Base-by-base conservation (phyloP, 1,140 invertebrate species). In the Drosophila lini region DNA sequence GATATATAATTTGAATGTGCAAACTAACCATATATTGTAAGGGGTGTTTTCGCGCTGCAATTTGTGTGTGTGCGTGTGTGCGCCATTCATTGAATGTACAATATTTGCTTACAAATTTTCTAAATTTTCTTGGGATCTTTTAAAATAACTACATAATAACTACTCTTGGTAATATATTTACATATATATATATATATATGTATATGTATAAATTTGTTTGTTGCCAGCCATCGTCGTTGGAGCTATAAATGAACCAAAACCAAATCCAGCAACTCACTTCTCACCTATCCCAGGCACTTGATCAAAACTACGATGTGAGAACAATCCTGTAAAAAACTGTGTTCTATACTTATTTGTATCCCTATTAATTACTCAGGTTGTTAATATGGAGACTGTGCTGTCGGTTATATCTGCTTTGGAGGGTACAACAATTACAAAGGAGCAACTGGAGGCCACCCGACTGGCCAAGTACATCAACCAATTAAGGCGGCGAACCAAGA, bases 391-490 rank as follows among this genome's bases (percentile, higher is more conserved):
- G 91, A 94, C 95, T 91, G 97, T 98, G 93, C 94, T 97, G 93
- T 97, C 98, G 93, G 96, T 98, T 93, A 97, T 99, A 94, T 95
- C 96, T 93, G 94, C 96, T 92, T 94, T 98, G 95, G 98, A 99
- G 94, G 96, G 95, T 93, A 96, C 97, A 93, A 95, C 96, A 93
- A 97, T 99, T 94, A 98, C 97, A 93, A 98, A 97, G 95, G 97
- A 98, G 93, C 95, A 97, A 93, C 94, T 98, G 94, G 97, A 98
- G 96, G 94, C 94, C 95, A 95, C 98, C 94, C 94, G 98, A 95
- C 94, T 99, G 92, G 98, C 97, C n/a, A 97, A 97, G 93, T 95
- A 97, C 90, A 96, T 99, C 88, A 99, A 99, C 93, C 97, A 98
- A 93, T 93, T 98, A 25, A 94, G 98, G 56, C 94, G 96, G 62